Percentiles rank a stretch among this genome's conserved stretches.
phyloP scores from a whole-genome alignment of 2,888 invertebrate genomes.

The Lathronympha strigana region DNA sequence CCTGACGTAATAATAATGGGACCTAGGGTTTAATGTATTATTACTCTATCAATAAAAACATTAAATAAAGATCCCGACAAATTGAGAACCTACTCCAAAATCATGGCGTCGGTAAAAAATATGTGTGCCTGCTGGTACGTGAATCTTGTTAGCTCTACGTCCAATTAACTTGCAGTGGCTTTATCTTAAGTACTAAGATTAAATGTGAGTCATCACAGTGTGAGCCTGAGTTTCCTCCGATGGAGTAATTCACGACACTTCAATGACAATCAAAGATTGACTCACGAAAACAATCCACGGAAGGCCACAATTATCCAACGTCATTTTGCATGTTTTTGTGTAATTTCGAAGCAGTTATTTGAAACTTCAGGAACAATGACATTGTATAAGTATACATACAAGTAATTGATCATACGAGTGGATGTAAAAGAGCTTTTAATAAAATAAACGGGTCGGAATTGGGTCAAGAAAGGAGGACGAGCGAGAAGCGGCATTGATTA shows the following conservation, averaged over 20 bases:
- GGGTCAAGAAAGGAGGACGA: conserved; percentile 39
- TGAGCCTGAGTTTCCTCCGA: conserved; percentile 13
- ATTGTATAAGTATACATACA: neutral
- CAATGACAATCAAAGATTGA: conserved; percentile 17
- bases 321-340: conserved; percentile 17
- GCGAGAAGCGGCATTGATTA: conserved; percentile 35
- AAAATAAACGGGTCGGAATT: conserved; percentile 23
- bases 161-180: conserved; percentile 13
- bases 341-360: neutral
- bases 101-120: no score
- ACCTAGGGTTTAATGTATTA: no score
- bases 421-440: conserved; percentile 1
- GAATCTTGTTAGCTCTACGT: conserved; percentile 8
- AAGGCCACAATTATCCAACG: conserved; percentile 8
- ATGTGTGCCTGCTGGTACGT: neutral
- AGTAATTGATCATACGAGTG: neutral
- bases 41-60: no score
- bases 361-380: neutral
- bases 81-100: no score
- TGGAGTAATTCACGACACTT: conserved; percentile 18
- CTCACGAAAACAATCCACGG: conserved; percentile 4
- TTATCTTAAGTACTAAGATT: conserved; percentile 30
- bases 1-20: no score
- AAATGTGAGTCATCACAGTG: conserved; percentile 26
- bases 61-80: no score